Conservation (phyloP, 1,140 invertebrate species). For the Ctenoplectra terminalis region DNA sequence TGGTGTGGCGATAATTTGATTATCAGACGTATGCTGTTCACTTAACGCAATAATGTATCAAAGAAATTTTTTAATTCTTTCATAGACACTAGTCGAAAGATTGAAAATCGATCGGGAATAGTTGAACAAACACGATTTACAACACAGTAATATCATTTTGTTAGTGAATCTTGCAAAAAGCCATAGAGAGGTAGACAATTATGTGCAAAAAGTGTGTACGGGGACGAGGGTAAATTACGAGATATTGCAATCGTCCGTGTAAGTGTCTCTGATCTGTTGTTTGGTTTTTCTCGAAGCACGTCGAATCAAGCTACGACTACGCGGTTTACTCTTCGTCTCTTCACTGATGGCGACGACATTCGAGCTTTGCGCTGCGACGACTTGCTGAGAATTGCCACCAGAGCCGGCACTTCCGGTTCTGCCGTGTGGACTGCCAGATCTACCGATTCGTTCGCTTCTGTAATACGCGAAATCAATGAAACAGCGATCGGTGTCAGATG, state of each 20-base stretch:
- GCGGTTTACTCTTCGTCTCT: slow-evolving; percentile 84
- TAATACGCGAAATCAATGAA: slow-evolving; percentile 8
- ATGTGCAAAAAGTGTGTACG: neutral
- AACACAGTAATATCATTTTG: neutral
- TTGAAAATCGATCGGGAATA: neutral
- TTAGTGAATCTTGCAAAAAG: neutral
- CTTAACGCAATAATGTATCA: neutral
- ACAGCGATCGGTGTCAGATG: neutral
- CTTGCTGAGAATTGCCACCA: slow-evolving; percentile 75
- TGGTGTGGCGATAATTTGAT: neutral
- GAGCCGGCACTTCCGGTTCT: slow-evolving; percentile 73
- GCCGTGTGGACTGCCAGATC: slow-evolving; percentile 72
- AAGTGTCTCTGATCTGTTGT: slow-evolving; percentile 89
- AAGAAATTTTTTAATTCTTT: neutral
- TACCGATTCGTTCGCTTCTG: slow-evolving; percentile 39
- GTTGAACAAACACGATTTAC: neutral
- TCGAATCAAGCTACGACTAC: slow-evolving; percentile 90
- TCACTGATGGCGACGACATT: slow-evolving; percentile 76
- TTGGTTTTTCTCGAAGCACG: slow-evolving; percentile 91
- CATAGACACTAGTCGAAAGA: neutral
- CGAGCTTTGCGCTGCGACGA: slow-evolving; percentile 78
- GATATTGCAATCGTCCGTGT: slow-evolving; percentile 88
- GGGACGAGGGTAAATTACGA: too few relatives aligned
- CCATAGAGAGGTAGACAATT: neutral
- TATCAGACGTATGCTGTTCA: neutral